Percentiles rank a stretch among this genome's conserved stretches.
phyloP scores from a whole-genome alignment of 2,113 vertebrate genomes.

The Empidonax traillii region DNA sequence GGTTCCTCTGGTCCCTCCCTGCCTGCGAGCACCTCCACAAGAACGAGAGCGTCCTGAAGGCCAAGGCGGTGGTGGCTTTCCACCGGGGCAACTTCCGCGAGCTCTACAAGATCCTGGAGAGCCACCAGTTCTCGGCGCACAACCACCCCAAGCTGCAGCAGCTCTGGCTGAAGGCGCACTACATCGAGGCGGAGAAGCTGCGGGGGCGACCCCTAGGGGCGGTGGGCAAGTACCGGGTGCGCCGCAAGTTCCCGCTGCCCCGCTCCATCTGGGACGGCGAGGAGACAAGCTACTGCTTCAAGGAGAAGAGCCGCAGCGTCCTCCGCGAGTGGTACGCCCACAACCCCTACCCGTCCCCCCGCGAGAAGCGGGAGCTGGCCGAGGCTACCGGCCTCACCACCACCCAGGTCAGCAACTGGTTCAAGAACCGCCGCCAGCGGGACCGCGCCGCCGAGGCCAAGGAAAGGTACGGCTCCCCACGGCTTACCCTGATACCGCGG shows the following conservation, averaged over 20 bases:
- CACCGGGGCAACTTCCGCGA: conserved; percentile 97
- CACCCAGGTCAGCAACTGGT: conserved; percentile 99
- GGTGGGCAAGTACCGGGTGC: conserved; percentile 96
- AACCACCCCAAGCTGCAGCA: conserved; percentile 98
- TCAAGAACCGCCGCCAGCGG: conserved; percentile 94
- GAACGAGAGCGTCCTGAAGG: conserved; percentile 92
- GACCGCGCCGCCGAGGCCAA: conserved; percentile 97
- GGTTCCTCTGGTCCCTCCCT: conserved; percentile 95
- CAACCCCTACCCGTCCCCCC: conserved; percentile 96
- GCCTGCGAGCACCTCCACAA: conserved; percentile 98
- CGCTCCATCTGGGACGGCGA: conserved; percentile 99
- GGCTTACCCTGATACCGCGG: neutral
- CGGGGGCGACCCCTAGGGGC: conserved; percentile 94
- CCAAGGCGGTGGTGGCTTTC: conserved; percentile 94
- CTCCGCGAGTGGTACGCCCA: conserved; percentile 98
- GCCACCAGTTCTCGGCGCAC: conserved; percentile 96
- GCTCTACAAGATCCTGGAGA: conserved; percentile 97
- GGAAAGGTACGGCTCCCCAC: conserved; percentile 84
- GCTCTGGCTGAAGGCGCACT: conserved; percentile 98
- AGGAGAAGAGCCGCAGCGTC: conserved; percentile 96
- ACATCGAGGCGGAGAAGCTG: conserved; percentile 97
- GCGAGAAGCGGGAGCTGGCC: conserved; percentile 96
- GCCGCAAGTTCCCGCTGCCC: conserved; percentile 97
- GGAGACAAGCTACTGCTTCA: conserved; percentile 99
- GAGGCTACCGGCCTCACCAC: conserved; percentile 98